Evolutionary conservation across 1,140 invertebrate species (phyloP), one percentile per base, ranked within the genome.

Genomic region (Eumaeus atala): DNA sequence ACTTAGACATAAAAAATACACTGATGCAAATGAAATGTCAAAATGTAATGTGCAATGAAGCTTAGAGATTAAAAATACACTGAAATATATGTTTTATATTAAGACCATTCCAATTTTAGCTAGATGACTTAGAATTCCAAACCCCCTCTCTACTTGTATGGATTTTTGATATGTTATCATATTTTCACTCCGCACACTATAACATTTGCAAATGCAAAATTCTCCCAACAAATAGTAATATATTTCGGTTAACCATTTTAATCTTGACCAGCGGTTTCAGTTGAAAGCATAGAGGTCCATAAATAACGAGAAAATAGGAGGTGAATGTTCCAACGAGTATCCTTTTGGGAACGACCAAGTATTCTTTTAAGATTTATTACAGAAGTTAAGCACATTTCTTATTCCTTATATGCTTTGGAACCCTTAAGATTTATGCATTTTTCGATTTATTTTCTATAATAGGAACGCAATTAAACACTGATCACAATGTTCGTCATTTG

Each of bases 341-440:
- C 83, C 81, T 86, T 86, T 84, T 79, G 80, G 81, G 80, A 80
- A 70, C 80, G 74, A 71, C 72, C 78, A 78, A 86, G 81, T 79
- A 86, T 86, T 86, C 81, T 86, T 86, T 86, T 81, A 84, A 84
- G 83, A 86, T 86, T 86, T 86, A 86, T 86, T 80, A 73, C 79
- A 70, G 66, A 86, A 86, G 67, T 86, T 84, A 72, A 74, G 67
- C 70, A 74, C 82, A 86, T 84, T 83, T 77, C 80, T 86, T 84
- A 82, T 86, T 81, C 80, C 80, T 77, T 78, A 78, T 83, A 72
- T 77, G 71, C 79, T 72, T 78, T 59, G 65, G 65, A 68, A 72
- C 70, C 66, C 66, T 69, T 74, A 73, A 74, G 77, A 74, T 77
- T 74, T 59, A 64, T 71, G 12, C 58, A 61, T 67, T 66, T 66